phyloP scores from a whole-genome alignment of 2,113 vertebrate genomes.

The Recurvirostra avosetta region DNA sequence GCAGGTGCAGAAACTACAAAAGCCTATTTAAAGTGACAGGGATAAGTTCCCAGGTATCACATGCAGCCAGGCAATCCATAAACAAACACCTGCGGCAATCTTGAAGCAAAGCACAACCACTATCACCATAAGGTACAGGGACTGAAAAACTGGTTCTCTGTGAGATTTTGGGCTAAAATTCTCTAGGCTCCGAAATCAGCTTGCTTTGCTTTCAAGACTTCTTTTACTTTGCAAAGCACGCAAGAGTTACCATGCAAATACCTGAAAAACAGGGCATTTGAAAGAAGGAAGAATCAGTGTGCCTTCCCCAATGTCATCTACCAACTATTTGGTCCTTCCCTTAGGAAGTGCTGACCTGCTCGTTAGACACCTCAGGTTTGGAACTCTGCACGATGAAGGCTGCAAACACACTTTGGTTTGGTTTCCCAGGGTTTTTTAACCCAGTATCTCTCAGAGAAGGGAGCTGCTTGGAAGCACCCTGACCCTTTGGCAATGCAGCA shows the following conservation, averaged over 20 bases:
- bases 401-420: neutral
- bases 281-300: neutral
- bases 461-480: neutral
- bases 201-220: neutral
- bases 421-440: neutral
- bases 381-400: neutral
- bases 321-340: neutral
- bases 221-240: neutral
- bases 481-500: neutral
- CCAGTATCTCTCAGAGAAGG: neutral
- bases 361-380: neutral
- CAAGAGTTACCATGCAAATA: neutral
- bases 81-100: neutral
- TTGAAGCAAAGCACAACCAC: neutral
- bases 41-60: neutral
- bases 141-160: neutral
- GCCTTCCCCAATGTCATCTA: neutral
- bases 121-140: neutral
- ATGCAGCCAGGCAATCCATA: neutral
- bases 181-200: neutral
- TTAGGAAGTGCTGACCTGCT: neutral
- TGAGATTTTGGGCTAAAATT: neutral
- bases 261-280: neutral
- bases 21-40: neutral
- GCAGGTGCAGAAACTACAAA: neutral